Evolutionary conservation across 2,797 vertebrate species (phyloP).

Genomic region (Diceros bicornis): DNA sequence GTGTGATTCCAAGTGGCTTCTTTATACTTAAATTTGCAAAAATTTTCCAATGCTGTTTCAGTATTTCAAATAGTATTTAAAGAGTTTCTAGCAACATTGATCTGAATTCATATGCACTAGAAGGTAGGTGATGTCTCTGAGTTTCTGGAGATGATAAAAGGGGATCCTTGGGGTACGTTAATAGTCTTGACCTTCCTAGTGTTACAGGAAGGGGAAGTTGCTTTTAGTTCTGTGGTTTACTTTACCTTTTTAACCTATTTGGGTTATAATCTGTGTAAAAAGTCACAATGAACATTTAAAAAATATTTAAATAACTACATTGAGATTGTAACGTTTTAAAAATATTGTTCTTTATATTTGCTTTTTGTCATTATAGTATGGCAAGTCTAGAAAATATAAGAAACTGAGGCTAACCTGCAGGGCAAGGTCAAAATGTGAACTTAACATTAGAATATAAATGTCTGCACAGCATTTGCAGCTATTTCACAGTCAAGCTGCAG

Average conservation of each 20-base stretch:
- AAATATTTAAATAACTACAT: background rate
- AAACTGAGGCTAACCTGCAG: background rate
- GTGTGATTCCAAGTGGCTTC: constrained; percentile 66
- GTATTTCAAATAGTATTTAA: constrained; percentile 67
- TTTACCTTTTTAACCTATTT: constrained; percentile 13
- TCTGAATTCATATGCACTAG: background rate
- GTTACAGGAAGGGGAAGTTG: background rate
- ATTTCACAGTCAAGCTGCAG: background rate
- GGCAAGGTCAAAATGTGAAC: background rate
- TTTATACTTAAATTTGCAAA: constrained; percentile 75
- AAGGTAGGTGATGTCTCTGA: background rate
- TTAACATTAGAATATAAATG: background rate
- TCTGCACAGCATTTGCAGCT: background rate
- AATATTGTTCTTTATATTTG: background rate
- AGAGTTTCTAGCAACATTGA: constrained; percentile 10
- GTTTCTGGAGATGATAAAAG: background rate
- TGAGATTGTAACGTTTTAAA: background rate
- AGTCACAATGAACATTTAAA: background rate
- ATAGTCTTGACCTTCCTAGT: background rate
- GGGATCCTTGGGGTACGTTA: background rate
- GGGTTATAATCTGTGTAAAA: background rate
- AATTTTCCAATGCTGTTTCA: constrained; percentile 42
- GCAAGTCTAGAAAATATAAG: background rate
- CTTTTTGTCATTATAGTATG: background rate
- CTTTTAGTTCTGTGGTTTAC: background rate